Conservation (phyloP, 2,113 vertebrate genomes). For the Polypterus bichir region DNA sequence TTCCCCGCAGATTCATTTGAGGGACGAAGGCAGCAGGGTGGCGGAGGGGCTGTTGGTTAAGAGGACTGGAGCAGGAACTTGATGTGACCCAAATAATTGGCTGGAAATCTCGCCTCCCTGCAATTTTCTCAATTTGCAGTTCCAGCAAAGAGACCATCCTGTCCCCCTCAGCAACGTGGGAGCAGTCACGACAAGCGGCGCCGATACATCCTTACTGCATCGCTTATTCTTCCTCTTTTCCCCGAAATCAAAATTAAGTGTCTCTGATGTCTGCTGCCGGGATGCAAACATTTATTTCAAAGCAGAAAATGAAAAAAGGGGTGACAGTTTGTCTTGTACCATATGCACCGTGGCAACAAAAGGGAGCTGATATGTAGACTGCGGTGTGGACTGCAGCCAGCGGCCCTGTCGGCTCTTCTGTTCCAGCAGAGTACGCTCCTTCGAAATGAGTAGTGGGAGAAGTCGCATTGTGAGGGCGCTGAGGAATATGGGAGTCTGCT, state of each 20-base stretch:
- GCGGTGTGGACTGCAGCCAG: constrained; percentile 39
- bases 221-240: constrained; percentile 23
- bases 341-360: constrained; percentile 61
- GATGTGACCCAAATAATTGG: constrained; percentile 62
- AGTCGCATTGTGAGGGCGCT: no score
- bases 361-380: constrained; percentile 44
- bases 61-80: constrained; percentile 23
- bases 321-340: constrained; percentile 64
- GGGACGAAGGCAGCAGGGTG: no score
- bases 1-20: no score
- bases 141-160: constrained; percentile 37
- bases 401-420: constrained; percentile 33
- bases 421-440: constrained; percentile 11
- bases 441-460: no score
- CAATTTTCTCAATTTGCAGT: constrained; percentile 63
- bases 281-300: constrained; percentile 37
- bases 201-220: no score
- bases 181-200: neutral
- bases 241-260: constrained; percentile 50
- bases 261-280: constrained; percentile 46
- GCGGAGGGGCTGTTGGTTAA: no score
- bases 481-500: no score
- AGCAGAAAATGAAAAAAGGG: constrained; percentile 31
- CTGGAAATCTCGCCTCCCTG: constrained; percentile 48
- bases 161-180: constrained; percentile 45